Conservation (phyloP, 1,140 invertebrate species). For the Marisa cornuarietis region DNA sequence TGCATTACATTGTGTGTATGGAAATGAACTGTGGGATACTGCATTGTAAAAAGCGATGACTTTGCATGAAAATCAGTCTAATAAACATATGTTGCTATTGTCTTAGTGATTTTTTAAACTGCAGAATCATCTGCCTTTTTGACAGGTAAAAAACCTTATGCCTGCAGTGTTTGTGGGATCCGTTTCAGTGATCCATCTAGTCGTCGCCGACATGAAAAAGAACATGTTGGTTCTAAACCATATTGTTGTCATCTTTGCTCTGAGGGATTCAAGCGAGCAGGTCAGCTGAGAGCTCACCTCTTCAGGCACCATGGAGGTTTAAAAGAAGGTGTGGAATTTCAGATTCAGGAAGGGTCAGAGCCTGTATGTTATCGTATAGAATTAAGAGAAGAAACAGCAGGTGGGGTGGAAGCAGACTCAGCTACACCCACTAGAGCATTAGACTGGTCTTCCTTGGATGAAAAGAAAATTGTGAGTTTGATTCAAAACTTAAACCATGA, state of each 20-base stretch:
- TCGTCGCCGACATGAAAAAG: constrained; percentile 65
- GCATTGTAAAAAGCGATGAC: too few species aligned
- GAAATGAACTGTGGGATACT: neutral
- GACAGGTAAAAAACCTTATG: constrained; percentile 90
- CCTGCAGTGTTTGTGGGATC: constrained; percentile 90
- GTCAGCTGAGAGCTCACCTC: constrained; percentile 48
- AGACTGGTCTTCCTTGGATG: constrained; percentile 15
- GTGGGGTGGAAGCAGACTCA: neutral
- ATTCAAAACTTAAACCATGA: constrained; percentile 38
- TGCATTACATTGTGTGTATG: neutral
- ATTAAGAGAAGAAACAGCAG: neutral
- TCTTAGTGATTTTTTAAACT: neutral
- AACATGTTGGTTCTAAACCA: constrained; percentile 64
- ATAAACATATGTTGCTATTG: too few species aligned
- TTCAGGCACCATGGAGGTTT: constrained; percentile 38
- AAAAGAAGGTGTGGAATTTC: constrained; percentile 15
- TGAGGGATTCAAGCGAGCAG: constrained; percentile 49
- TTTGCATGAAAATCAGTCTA: too few species aligned
- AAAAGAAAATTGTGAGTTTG: constrained; percentile 37
- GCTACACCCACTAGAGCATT: neutral
- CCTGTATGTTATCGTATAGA: constrained; percentile 21
- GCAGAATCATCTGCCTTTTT: neutral
- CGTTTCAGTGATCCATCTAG: constrained; percentile 53
- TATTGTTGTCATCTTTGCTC: constrained; percentile 57
- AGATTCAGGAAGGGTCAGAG: constrained; percentile 10